A percentile compares a stretch with the other conserved stretches of the same genome.
Conservation (phyloP, 1,140 invertebrate species). For the Drosophila bipectinata region DNA sequence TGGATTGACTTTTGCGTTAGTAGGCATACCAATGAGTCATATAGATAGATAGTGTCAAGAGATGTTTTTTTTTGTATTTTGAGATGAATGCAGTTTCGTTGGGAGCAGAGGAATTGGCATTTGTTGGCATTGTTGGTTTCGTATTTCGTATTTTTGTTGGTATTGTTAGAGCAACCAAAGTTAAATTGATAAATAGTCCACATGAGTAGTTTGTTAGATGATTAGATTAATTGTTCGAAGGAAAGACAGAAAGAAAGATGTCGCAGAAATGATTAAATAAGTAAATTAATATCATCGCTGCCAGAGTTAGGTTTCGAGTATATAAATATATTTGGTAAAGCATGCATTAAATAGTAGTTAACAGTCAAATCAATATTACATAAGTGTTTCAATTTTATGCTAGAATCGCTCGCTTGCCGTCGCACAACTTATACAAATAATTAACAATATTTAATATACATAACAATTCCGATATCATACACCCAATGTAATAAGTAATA, state of each 20-base stretch:
- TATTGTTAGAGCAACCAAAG: slow-evolving; percentile 53
- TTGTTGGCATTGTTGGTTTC: slow-evolving; percentile 18
- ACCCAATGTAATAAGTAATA: slow-evolving; percentile 38
- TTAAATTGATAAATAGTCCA: slow-evolving; percentile 52
- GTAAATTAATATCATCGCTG: slow-evolving; percentile 75
- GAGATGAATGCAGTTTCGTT: slow-evolving; percentile 20
- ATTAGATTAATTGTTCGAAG: slow-evolving; percentile 58
- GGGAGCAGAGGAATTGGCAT: not conserved
- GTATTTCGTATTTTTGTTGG: slow-evolving; percentile 8
- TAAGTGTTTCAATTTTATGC: slow-evolving; percentile 46
- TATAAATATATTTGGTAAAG: slow-evolving; percentile 68
- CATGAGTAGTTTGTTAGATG: slow-evolving; percentile 67
- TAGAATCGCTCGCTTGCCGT: slow-evolving; percentile 34
- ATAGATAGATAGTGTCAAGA: slow-evolving; percentile 2
- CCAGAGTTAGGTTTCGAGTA: slow-evolving; percentile 56
- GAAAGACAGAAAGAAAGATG: slow-evolving; percentile 77
- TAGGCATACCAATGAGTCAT: slow-evolving; percentile 12
- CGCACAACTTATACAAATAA: slow-evolving; percentile 41
- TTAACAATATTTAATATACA: slow-evolving; percentile 49
- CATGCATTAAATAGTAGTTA: slow-evolving; percentile 71
- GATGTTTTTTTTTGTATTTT: slow-evolving; percentile 6
- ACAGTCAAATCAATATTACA: slow-evolving; percentile 60
- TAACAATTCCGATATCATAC: slow-evolving; percentile 1
- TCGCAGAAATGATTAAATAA: slow-evolving; percentile 73
- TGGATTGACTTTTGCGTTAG: slow-evolving; percentile 55